These are phyloP conservation scores for Aptenodytes forsteri DNA, from an alignment of 2,113 vertebrate species.

Conservation along the genomic window DNA sequence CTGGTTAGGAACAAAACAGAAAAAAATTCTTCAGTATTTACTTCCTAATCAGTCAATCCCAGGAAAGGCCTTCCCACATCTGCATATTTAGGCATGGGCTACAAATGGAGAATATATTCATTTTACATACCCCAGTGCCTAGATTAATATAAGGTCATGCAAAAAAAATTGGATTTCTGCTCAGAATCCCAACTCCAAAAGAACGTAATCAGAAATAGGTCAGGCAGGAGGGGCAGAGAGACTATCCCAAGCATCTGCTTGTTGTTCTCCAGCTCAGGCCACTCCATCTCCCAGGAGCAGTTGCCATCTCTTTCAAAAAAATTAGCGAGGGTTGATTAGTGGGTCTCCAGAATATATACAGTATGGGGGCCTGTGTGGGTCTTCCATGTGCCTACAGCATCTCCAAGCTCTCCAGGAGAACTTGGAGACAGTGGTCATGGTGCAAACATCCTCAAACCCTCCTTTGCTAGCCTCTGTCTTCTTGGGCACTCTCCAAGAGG, in stretches of 20 bases:
- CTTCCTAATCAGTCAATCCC: not conserved
- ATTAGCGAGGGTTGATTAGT: not conserved
- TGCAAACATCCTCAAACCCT: not conserved
- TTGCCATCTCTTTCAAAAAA: not conserved
- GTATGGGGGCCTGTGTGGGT: not conserved
- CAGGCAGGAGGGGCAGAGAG: not conserved
- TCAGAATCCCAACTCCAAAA: not conserved
- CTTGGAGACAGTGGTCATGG: not conserved
- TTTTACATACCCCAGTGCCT: not conserved
- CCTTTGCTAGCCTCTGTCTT: not conserved
- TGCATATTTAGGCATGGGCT: not conserved
- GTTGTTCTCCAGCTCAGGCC: not conserved
- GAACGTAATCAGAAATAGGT: not conserved
- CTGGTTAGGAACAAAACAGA: not conserved
- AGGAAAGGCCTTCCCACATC: not conserved
- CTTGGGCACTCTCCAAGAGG: not conserved
- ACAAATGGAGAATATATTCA: not conserved
- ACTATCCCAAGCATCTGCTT: not conserved
- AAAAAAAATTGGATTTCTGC: not conserved
- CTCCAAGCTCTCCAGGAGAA: not conserved
- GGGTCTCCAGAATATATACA: not conserved
- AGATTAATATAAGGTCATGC: not conserved
- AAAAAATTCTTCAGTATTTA: not conserved
- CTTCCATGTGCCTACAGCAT: not conserved
- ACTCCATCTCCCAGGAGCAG: not conserved